Conservation (phyloP, 2,888 invertebrate species). For the Agrilus biguttatus region DNA sequence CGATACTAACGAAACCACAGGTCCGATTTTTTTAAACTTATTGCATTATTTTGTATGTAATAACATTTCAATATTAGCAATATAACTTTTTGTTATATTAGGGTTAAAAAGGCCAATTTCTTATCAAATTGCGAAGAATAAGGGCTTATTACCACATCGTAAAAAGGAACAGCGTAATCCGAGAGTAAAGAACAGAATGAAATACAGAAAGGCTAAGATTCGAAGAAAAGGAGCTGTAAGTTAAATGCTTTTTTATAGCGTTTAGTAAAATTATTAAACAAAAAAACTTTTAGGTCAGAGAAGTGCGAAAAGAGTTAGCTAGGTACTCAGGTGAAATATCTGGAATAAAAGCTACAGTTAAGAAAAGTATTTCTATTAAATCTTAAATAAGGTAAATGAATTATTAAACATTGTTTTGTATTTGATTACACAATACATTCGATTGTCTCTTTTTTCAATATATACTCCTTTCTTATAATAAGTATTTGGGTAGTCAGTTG, state of each 20-base stretch:
- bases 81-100: no score
- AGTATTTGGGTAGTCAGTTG: no score
- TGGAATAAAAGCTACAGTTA: conserved; percentile 81
- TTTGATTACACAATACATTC: no score
- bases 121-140: conserved; percentile 91
- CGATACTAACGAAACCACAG: no score
- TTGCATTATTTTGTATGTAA: no score
- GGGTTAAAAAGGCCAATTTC: conserved; percentile 66
- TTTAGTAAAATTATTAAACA: not conserved
- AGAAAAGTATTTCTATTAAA: conserved; percentile 81
- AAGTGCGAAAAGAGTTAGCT: conserved; percentile 62
- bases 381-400: conserved; percentile 16
- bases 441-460: no score
- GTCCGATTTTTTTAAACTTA: no score
- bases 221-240: conserved; percentile 82
- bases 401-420: no score
- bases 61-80: no score
- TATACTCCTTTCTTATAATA: no score
- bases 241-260: conserved; percentile 6
- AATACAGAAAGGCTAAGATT: conserved; percentile 83
- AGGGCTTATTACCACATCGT: conserved; percentile 79
- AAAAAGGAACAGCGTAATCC: conserved; percentile 91
- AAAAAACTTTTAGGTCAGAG: conserved; percentile 44
- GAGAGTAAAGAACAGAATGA: conserved; percentile 84
- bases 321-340: conserved; percentile 87